Percentiles rank a stretch among this genome's conserved stretches.
These are phyloP conservation scores for Sylvia borin DNA, from an alignment of 2,797 vertebrate genomes.

Conservation along the genomic window DNA sequence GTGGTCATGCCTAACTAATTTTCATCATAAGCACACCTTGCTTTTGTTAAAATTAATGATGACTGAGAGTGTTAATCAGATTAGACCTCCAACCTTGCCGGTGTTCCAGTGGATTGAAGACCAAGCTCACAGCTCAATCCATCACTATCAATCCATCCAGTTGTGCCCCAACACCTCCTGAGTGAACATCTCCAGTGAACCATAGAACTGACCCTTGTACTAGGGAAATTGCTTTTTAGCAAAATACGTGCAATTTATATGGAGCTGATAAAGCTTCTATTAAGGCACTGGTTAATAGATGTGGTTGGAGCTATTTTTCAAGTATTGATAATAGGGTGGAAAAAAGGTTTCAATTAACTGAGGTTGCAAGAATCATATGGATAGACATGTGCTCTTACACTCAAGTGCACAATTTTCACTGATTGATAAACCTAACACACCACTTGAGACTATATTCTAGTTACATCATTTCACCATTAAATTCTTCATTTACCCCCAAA, in stretches of 20 bases:
- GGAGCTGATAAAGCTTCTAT: constrained; percentile 26
- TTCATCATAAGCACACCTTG: neutral
- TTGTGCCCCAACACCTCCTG: neutral
- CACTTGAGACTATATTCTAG: constrained; percentile 66
- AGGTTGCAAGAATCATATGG: constrained; percentile 52
- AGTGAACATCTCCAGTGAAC: constrained; percentile 26
- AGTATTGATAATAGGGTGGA: constrained; percentile 66
- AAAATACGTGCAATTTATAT: constrained; percentile 34
- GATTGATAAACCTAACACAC: constrained; percentile 71
- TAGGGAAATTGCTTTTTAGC: constrained; percentile 46
- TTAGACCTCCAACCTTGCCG: neutral
- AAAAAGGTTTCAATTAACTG: constrained; percentile 59
- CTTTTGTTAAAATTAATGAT: neutral
- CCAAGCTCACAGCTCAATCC: neutral
- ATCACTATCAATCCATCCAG: neutral
- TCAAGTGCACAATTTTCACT: constrained; percentile 72
- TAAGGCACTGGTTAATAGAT: constrained; percentile 58
- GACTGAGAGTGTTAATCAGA: neutral
- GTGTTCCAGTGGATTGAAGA: neutral
- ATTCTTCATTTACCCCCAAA: constrained; percentile 66
- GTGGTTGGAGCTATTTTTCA: constrained; percentile 60
- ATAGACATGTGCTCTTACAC: constrained; percentile 48
- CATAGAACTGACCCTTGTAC: constrained; percentile 12
- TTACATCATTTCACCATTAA: constrained; percentile 59
- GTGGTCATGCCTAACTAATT: neutral